A percentile compares a stretch with the other conserved stretches of the same genome.
Evolutionary conservation across 1,140 invertebrate species (phyloP).

Genomic region (Gyrodactylus bullatarudis): DNA sequence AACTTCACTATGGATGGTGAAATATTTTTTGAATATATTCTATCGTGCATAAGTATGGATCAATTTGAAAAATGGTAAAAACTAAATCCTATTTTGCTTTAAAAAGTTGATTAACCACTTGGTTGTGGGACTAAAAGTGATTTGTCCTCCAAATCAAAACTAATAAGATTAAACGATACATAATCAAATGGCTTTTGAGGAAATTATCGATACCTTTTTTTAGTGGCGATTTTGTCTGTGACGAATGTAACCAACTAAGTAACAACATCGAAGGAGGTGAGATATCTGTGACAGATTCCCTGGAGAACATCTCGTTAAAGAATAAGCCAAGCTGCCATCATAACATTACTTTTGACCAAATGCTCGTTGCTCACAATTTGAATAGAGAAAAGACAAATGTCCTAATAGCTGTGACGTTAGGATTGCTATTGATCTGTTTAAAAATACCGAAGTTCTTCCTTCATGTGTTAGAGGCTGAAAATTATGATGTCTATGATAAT

Average conservation of each 20-base stretch:
- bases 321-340: background rate
- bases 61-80: too few relatives aligned
- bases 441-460: slow-evolving; percentile 1
- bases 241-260: background rate
- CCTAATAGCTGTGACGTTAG: background rate
- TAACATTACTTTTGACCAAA: background rate
- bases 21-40: too few relatives aligned
- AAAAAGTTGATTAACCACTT: too few relatives aligned
- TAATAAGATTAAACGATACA: too few relatives aligned
- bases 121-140: too few relatives aligned
- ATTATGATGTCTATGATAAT: background rate
- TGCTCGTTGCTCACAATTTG: background rate
- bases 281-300: background rate
- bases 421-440: background rate
- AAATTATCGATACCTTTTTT: too few relatives aligned
- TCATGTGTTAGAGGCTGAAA: background rate
- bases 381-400: slow-evolving; percentile 3
- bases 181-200: too few relatives aligned
- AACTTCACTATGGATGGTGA: too few relatives aligned
- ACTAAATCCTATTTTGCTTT: too few relatives aligned
- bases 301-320: background rate
- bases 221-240: too few relatives aligned
- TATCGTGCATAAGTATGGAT: too few relatives aligned
- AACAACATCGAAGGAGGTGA: background rate
- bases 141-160: too few relatives aligned